These are phyloP conservation scores for Gyrodactylus salaris DNA, from an alignment of 1,140 invertebrate genomes.

Conservation along the genomic window DNA sequence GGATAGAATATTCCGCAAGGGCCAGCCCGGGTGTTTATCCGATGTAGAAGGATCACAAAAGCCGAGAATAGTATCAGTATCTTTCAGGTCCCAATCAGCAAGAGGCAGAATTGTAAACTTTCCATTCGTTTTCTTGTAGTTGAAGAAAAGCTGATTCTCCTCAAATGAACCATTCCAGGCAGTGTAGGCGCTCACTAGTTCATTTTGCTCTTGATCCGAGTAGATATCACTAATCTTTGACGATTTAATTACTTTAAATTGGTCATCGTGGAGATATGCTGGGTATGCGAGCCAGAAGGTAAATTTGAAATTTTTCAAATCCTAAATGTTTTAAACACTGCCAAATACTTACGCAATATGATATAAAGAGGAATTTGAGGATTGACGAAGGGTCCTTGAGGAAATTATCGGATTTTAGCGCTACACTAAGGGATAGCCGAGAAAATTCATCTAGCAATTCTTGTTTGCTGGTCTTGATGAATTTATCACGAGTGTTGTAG, in stretches of 20 bases:
- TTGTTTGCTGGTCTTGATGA: neutral
- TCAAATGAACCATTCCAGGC: neutral
- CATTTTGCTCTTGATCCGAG: neutral
- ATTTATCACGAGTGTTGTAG: neutral
- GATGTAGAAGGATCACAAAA: neutral
- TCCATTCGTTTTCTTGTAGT: neutral
- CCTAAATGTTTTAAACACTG: too few relatives aligned
- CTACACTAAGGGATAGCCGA: neutral
- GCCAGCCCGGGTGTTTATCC: slow-evolving; percentile 2
- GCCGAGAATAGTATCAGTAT: neutral
- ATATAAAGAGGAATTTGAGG: neutral
- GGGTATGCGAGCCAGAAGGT: neutral
- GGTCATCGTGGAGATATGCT: neutral
- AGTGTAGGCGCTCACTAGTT: neutral
- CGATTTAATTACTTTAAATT: neutral
- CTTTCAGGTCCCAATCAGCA: neutral
- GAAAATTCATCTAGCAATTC: neutral
- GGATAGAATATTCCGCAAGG: neutral
- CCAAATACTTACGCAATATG: too few relatives aligned
- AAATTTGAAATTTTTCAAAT: neutral
- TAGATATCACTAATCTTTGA: neutral
- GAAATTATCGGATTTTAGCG: neutral
- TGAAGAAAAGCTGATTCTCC: neutral
- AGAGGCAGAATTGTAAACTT: too few relatives aligned
- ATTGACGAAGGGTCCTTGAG: neutral